A percentile compares a stretch with the other conserved stretches of the same genome.
phyloP scores from a whole-genome alignment of 2,888 invertebrate genomes.

The Cantharis rustica region DNA sequence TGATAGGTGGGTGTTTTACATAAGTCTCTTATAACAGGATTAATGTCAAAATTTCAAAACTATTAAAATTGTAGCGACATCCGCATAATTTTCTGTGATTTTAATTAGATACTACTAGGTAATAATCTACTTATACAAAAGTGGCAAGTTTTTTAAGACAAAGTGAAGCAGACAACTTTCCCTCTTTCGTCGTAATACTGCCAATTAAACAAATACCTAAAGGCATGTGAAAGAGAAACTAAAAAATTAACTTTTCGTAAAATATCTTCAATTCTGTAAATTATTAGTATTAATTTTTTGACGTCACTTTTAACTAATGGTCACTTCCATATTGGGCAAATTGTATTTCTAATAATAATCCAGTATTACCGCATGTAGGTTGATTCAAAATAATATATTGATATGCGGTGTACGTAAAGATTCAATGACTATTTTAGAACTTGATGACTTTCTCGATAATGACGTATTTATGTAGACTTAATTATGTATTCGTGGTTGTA shows the following conservation, averaged over 20 bases:
- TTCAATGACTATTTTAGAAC: conserved; percentile 14
- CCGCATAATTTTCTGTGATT: neutral
- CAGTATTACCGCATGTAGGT: conserved; percentile 8
- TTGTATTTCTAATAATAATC: conserved; percentile 6
- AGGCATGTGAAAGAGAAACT: neutral
- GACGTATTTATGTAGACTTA: conserved; percentile 4
- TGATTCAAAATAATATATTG: neutral
- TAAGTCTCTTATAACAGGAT: neutral
- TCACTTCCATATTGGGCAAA: conserved; percentile 16
- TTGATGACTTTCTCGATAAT: conserved; percentile 7
- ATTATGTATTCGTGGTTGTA: conserved; percentile 18
- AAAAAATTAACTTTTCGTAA: neutral
- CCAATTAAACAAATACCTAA: neutral
- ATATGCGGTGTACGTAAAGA: conserved; percentile 4
- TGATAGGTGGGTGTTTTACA: neutral
- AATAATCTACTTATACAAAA: neutral
- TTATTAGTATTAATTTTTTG: conserved; percentile 1
- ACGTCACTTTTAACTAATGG: conserved; percentile 14
- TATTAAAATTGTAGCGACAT: neutral
- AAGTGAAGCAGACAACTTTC: neutral
- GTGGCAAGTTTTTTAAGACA: neutral
- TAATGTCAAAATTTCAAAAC: neutral
- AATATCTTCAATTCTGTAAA: neutral
- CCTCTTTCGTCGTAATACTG: neutral
- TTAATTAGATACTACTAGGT: neutral